phyloP scores from a whole-genome alignment of 2,888 invertebrate species.

The Mystacides longicornis region DNA sequence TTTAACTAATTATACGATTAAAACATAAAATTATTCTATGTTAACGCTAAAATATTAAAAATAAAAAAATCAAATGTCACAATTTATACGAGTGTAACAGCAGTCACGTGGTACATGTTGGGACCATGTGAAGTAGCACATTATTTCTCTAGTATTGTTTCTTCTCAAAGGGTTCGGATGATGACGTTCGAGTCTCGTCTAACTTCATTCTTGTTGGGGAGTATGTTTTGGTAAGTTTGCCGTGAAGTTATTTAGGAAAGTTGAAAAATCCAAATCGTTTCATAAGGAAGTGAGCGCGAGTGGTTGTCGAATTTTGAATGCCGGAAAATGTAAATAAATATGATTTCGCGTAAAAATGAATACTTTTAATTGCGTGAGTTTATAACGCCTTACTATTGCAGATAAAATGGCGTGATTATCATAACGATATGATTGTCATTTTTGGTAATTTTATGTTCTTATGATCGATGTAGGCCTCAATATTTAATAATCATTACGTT shows the following conservation, averaged over 20 bases:
- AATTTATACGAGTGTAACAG: too few relatives aligned
- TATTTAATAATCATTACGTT: too few relatives aligned
- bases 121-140: too few relatives aligned
- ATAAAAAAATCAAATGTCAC: too few relatives aligned
- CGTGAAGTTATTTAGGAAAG: slow-evolving; percentile 45
- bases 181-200: neutral
- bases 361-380: neutral
- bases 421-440: neutral
- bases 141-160: too few relatives aligned
- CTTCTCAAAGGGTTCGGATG: too few relatives aligned
- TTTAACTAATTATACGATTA: too few relatives aligned
- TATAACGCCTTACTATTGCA: neutral
- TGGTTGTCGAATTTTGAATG: slow-evolving; percentile 29
- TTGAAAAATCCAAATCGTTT: slow-evolving; percentile 33
- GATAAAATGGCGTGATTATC: neutral
- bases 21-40: too few relatives aligned
- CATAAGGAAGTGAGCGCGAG: slow-evolving; percentile 40
- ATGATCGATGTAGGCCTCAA: too few relatives aligned
- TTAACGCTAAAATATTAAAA: too few relatives aligned
- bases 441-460: too few relatives aligned
- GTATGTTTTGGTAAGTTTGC: slow-evolving; percentile 28
- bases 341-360: neutral
- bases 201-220: slow-evolving; percentile 17
- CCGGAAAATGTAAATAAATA: neutral
- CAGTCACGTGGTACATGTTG: too few relatives aligned